phyloP scores from a whole-genome alignment of 2,888 invertebrate species.

The Lasiommata megera region DNA sequence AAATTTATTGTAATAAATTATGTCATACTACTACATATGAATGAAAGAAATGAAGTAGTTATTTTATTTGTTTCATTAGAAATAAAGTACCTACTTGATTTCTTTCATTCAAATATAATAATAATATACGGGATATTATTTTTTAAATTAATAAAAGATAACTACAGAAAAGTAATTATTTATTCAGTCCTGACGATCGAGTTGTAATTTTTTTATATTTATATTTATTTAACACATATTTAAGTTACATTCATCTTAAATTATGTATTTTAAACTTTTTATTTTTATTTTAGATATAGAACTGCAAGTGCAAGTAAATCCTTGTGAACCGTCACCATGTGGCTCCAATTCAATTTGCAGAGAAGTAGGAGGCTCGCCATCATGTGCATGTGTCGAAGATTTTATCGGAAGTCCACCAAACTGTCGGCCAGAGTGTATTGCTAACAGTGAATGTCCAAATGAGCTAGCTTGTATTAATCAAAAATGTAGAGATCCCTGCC shows the following conservation, averaged over 20 bases:
- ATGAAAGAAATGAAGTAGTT: no score
- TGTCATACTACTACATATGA: no score
- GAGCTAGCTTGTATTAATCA: conserved; percentile 86
- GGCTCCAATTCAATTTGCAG: conserved; percentile 86
- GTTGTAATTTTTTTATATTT: no score
- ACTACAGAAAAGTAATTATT: no score
- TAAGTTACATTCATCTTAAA: no score
- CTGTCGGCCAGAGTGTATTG: conserved; percentile 87
- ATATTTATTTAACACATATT: no score
- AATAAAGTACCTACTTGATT: neutral
- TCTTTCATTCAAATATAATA: no score
- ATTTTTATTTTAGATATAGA: conserved; percentile 55
- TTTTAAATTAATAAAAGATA: no score
- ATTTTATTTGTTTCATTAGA: neutral
- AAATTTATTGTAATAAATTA: no score
- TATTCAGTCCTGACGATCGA: no score
- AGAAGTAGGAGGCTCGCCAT: conserved; percentile 82
- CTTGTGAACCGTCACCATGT: conserved; percentile 89
- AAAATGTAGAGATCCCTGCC: conserved; percentile 88
- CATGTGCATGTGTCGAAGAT: conserved; percentile 86
- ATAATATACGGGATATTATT: no score
- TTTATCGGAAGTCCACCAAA: conserved; percentile 86
- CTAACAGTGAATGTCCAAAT: conserved; percentile 87
- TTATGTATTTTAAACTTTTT: neutral
- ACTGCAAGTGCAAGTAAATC: conserved; percentile 62